These are phyloP conservation scores for Sciaenops ocellatus DNA, from an alignment of 2,797 vertebrate genomes.

Conservation along the genomic window DNA sequence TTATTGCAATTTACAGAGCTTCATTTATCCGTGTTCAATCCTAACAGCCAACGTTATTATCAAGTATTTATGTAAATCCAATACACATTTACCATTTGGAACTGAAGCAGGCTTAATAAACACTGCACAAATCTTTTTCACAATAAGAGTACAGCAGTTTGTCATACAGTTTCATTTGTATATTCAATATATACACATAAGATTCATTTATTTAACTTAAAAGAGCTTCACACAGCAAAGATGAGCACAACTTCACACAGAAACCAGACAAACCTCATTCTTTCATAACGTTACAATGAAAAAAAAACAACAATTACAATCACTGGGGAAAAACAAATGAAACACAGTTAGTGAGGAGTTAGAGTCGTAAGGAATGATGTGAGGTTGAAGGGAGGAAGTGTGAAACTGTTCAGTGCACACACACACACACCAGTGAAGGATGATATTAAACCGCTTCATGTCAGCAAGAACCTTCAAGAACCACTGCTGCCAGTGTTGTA, in stretches of 20 bases:
- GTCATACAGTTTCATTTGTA: slow-evolving; percentile 66
- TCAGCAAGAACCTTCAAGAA: slow-evolving; percentile 9
- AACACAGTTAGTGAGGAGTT: slow-evolving; percentile 43
- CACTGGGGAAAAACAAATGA: slow-evolving; percentile 43
- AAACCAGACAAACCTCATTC: slow-evolving; percentile 56
- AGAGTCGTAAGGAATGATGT: slow-evolving; percentile 63
- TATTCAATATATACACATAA: slow-evolving; percentile 84
- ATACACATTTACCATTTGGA: slow-evolving; percentile 43
- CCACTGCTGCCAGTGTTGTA: slow-evolving; percentile 26
- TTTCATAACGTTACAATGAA: slow-evolving; percentile 60
- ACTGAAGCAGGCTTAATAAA: slow-evolving; percentile 51
- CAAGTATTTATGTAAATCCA: slow-evolving; percentile 38
- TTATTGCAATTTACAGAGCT: slow-evolving; percentile 66
- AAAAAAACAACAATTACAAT: slow-evolving; percentile 65
- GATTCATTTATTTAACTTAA: slow-evolving; percentile 77
- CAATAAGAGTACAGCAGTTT: slow-evolving; percentile 69
- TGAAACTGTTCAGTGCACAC: slow-evolving; percentile 33
- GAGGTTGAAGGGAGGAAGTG: slow-evolving; percentile 50
- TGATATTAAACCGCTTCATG: slow-evolving; percentile 11
- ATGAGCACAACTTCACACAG: slow-evolving; percentile 64
- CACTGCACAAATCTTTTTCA: slow-evolving; percentile 52
- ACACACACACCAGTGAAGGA: slow-evolving; percentile 9
- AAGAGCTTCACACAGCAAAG: slow-evolving; percentile 65
- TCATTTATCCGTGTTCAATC: slow-evolving; percentile 38
- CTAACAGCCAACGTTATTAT: slow-evolving; percentile 30